phyloP scores from a whole-genome alignment of 1,140 invertebrate genomes.

The Planococcus citri region DNA sequence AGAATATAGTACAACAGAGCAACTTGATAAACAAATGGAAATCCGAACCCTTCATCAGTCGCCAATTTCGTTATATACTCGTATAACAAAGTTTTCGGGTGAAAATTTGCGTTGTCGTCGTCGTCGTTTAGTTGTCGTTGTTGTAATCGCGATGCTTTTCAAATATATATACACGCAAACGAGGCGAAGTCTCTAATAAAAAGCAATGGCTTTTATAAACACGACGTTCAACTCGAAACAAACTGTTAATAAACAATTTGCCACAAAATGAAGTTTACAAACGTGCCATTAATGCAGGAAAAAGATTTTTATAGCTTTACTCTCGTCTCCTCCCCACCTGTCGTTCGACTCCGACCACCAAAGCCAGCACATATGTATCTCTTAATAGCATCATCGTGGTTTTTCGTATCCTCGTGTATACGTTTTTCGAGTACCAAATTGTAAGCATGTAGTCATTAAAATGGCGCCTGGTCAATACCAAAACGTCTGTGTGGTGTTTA shows the following conservation, averaged over 20 bases:
- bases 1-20: too few relatives aligned
- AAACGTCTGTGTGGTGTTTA: not conserved
- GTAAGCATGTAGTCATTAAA: not conserved
- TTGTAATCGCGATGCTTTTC: too few relatives aligned
- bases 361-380: not conserved
- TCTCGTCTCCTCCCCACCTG: too few relatives aligned
- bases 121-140: too few relatives aligned
- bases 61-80: too few relatives aligned
- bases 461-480: not conserved
- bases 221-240: not conserved
- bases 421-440: not conserved
- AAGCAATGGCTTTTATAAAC: not conserved
- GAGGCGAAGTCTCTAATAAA: not conserved
- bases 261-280: not conserved
- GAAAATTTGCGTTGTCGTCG: too few relatives aligned
- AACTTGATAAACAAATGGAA: too few relatives aligned
- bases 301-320: not conserved
- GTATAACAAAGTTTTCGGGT: too few relatives aligned
- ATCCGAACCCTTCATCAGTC: too few relatives aligned
- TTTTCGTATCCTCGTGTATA: not conserved
- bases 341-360: too few relatives aligned
- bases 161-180: not conserved
- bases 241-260: conserved; percentile 8
- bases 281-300: not conserved
- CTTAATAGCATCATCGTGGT: conserved; percentile 1